Evolutionary conservation across 2,888 invertebrate species (phyloP).

Genomic region (Eudemis profundana): DNA sequence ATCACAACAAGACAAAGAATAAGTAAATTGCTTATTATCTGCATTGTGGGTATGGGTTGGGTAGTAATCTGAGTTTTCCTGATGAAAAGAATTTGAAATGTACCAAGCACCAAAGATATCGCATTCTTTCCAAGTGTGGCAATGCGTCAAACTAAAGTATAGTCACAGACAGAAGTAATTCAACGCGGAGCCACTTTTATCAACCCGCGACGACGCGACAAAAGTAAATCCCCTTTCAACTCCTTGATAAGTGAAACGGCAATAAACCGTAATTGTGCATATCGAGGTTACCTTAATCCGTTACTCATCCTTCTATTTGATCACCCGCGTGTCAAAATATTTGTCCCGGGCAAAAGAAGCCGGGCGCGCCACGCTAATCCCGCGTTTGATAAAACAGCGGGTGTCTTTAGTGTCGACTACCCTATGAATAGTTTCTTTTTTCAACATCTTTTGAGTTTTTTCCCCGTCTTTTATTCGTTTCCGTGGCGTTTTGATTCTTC

Average conservation of each 20-base stretch:
- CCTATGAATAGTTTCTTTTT: slow-evolving; percentile 77
- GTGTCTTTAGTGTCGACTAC: slow-evolving; percentile 66
- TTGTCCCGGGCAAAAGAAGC: slow-evolving; percentile 71
- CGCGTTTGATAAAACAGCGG: slow-evolving; percentile 83
- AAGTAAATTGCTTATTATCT: no score
- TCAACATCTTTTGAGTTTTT: slow-evolving; percentile 72
- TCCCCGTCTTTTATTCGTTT: slow-evolving; percentile 71
- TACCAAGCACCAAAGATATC: no score
- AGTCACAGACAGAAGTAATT: not conserved
- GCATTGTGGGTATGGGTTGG: no score
- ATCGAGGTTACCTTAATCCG: slow-evolving; percentile 67
- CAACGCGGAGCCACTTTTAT: not conserved
- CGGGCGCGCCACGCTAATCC: slow-evolving; percentile 75
- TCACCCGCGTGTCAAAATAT: slow-evolving; percentile 78
- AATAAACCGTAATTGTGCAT: slow-evolving; percentile 60
- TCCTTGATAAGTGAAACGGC: slow-evolving; percentile 51
- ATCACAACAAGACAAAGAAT: no score
- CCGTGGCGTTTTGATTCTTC: slow-evolving; percentile 81
- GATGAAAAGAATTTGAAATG: no score
- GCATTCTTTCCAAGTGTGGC: slow-evolving; percentile 35
- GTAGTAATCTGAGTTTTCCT: no score
- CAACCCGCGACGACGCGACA: slow-evolving; percentile 10
- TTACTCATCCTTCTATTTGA: slow-evolving; percentile 67
- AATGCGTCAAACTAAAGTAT: no score
- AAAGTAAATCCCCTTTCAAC: slow-evolving; percentile 26